A percentile compares a stretch with the other conserved stretches of the same genome.
phyloP scores from a whole-genome alignment of 2,888 invertebrate genomes.

The Ectemnius cavifrons region DNA sequence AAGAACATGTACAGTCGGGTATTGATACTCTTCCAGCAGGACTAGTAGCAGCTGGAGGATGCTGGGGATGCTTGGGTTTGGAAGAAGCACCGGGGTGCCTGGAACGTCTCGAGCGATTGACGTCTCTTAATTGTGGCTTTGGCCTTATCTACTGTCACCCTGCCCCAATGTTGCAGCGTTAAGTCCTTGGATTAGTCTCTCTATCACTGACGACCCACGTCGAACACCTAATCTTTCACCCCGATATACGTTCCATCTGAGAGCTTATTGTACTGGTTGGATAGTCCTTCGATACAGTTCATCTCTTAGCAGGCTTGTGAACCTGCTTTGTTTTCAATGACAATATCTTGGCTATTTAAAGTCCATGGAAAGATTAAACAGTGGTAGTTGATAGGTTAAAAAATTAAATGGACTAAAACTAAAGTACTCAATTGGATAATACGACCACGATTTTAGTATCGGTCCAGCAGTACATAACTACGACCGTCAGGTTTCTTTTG shows the following conservation, averaged over 20 bases:
- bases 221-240: conserved; percentile 72
- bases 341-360: too few species aligned
- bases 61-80: neutral
- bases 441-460: neutral
- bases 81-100: conserved; percentile 12
- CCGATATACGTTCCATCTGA: conserved; percentile 36
- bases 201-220: conserved; percentile 74
- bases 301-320: conserved; percentile 2
- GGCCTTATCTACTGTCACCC: conserved; percentile 77
- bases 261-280: conserved; percentile 37
- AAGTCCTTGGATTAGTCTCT: conserved; percentile 74
- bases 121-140: conserved; percentile 74
- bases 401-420: too few species aligned
- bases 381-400: too few species aligned
- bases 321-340: too few species aligned
- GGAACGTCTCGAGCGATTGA: conserved; percentile 65
- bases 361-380: too few species aligned
- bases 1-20: neutral
- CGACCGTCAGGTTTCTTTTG: conserved; percentile 68
- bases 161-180: conserved; percentile 35
- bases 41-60: neutral
- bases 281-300: conserved; percentile 37
- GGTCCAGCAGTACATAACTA: conserved; percentile 48
- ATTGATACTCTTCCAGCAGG: neutral
- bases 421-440: too few species aligned